phyloP scores from a whole-genome alignment of 1,140 invertebrate genomes.

The Halesus radiatus region DNA sequence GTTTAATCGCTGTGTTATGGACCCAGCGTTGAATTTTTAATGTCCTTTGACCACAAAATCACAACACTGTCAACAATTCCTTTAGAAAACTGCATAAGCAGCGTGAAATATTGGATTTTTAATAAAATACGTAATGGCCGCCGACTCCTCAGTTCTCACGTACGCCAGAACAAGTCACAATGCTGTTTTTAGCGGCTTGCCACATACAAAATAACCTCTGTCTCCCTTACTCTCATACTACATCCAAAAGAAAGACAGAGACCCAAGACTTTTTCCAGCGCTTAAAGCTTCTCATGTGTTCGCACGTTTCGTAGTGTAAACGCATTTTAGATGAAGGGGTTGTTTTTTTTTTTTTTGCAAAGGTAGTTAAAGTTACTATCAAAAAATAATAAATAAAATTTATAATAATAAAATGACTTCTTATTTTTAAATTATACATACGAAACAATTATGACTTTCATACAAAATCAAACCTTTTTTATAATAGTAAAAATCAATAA shows the following conservation, averaged over 20 bases:
- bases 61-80: neutral
- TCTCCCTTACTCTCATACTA: neutral
- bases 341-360: no score
- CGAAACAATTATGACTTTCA: no score
- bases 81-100: neutral
- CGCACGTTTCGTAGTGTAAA: no score
- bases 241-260: neutral
- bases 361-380: no score
- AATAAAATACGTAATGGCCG: slow-evolving; percentile 27
- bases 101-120: neutral
- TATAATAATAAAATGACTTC: no score
- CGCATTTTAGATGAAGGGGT: no score
- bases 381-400: no score
- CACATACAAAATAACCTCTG: neutral
- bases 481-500: no score
- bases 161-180: slow-evolving; percentile 28
- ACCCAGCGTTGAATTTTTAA: neutral
- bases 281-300: neutral
- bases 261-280: neutral
- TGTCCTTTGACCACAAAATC: neutral
- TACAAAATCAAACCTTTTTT: no score
- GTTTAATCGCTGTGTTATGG: neutral
- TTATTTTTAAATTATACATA: no score
- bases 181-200: neutral
- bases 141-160: slow-evolving; percentile 24